phyloP scores from a whole-genome alignment of 2,888 invertebrate genomes.

The Itoplectis maculator region DNA sequence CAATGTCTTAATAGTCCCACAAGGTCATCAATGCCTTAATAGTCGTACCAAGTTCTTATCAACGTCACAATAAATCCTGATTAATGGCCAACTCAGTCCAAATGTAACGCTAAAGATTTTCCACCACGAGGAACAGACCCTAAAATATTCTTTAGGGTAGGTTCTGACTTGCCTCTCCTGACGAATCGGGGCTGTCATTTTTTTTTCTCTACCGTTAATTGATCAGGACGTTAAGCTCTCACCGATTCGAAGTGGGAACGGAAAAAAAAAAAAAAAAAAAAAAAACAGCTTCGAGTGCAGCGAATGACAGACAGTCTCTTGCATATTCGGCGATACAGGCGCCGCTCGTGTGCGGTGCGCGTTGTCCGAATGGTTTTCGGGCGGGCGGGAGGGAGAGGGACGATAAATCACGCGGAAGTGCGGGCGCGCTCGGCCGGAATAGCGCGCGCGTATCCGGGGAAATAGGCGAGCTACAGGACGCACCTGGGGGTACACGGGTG shows the following conservation, averaged over 20 bases:
- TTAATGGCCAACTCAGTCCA: not conserved
- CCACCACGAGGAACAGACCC: too few relatives aligned
- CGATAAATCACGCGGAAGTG: conserved; percentile 61
- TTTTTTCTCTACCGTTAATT: not conserved
- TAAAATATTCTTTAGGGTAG: too few relatives aligned
- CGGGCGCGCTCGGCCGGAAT: conserved; percentile 40
- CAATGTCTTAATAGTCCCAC: too few relatives aligned
- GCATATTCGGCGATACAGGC: conserved; percentile 13
- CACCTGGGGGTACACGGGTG: conserved; percentile 78
- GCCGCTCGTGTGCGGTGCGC: too few relatives aligned
- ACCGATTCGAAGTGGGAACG: not conserved
- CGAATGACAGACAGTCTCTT: conserved; percentile 1
- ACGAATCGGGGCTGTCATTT: too few relatives aligned
- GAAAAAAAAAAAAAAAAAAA: not conserved
- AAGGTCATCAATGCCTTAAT: too few relatives aligned
- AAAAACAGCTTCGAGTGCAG: not conserved
- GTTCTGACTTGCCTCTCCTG: too few relatives aligned
- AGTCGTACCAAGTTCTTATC: too few relatives aligned
- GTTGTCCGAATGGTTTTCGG: conserved; percentile 57
- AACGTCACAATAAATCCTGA: too few relatives aligned
- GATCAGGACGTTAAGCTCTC: not conserved
- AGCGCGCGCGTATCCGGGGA: conserved; percentile 7
- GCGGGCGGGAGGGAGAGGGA: not conserved
- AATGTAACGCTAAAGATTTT: too few relatives aligned
- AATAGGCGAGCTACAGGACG: conserved; percentile 51